Evolutionary conservation across 2,888 invertebrate species (phyloP).

Genomic region (Dicyrtoma fusca): DNA sequence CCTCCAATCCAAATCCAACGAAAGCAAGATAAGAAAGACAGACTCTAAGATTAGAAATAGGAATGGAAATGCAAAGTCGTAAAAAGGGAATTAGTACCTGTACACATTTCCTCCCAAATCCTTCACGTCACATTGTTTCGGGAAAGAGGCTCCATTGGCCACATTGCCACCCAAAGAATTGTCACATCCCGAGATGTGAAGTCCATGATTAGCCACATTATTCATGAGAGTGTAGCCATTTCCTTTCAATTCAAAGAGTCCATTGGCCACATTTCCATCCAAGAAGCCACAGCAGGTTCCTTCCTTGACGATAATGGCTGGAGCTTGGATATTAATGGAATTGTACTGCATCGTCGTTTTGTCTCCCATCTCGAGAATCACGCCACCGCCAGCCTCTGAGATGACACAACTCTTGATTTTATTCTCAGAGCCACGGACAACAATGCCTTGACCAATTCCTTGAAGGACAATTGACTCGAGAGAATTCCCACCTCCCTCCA

Average conservation of each 20-base stretch:
- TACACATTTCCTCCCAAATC: slow-evolving; percentile 35
- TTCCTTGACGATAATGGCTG: slow-evolving; percentile 50
- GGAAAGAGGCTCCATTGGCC: slow-evolving; percentile 51
- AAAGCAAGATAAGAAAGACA: neutral
- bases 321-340: slow-evolving; percentile 54
- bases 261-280: slow-evolving; percentile 54
- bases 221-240: slow-evolving; percentile 45
- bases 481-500: slow-evolving; percentile 48
- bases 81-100: slow-evolving; percentile 17
- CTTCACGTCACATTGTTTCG: slow-evolving; percentile 43
- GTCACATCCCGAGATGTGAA: slow-evolving; percentile 50
- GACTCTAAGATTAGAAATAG: neutral
- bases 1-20: no score
- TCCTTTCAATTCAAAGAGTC: slow-evolving; percentile 51
- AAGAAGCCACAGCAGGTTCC: slow-evolving; percentile 49
- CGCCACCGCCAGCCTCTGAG: slow-evolving; percentile 52
- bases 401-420: slow-evolving; percentile 54
- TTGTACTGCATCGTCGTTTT: slow-evolving; percentile 49
- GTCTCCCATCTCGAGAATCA: slow-evolving; percentile 46
- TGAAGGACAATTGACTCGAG: slow-evolving; percentile 47
- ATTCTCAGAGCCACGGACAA: slow-evolving; percentile 44
- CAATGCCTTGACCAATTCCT: slow-evolving; percentile 49
- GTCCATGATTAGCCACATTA: slow-evolving; percentile 54
- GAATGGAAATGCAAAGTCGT: neutral
- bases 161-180: slow-evolving; percentile 51